Evolutionary conservation across 2,797 vertebrate species (phyloP).

Genomic region (Cossypha polioptera): DNA sequence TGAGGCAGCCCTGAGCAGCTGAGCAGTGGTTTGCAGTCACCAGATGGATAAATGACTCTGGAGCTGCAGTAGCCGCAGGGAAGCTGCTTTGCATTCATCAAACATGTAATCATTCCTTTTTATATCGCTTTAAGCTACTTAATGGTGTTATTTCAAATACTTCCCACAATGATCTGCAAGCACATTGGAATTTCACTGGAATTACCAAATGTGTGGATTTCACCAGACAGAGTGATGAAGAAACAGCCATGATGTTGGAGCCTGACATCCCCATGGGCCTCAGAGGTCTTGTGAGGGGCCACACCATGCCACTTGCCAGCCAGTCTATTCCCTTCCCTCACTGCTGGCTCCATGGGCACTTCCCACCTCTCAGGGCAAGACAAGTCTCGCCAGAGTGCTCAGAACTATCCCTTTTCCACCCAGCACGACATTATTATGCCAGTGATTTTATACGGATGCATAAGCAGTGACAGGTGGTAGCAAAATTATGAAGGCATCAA

Average conservation of each 20-base stretch:
- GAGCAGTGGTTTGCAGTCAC: not conserved
- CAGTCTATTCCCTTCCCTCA: not conserved
- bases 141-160: not conserved
- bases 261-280: accelerated
- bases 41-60: not conserved
- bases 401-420: not conserved
- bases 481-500: not conserved
- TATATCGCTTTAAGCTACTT: not conserved
- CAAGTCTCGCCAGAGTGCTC: not conserved
- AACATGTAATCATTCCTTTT: accelerated
- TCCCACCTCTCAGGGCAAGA: not conserved
- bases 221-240: not conserved
- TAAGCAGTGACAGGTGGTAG: not conserved
- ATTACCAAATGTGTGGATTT: not conserved
- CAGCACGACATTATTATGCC: not conserved
- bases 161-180: not conserved
- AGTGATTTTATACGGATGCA: not conserved
- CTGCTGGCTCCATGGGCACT: not conserved
- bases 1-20: not conserved
- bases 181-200: not conserved
- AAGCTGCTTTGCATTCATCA: accelerated
- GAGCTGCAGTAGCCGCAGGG: accelerated
- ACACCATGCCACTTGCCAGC: accelerated
- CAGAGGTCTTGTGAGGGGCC: not conserved
- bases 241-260: not conserved